Evolutionary conservation across 2,888 invertebrate species (phyloP).

Genomic region (Dynastes hyllus): DNA sequence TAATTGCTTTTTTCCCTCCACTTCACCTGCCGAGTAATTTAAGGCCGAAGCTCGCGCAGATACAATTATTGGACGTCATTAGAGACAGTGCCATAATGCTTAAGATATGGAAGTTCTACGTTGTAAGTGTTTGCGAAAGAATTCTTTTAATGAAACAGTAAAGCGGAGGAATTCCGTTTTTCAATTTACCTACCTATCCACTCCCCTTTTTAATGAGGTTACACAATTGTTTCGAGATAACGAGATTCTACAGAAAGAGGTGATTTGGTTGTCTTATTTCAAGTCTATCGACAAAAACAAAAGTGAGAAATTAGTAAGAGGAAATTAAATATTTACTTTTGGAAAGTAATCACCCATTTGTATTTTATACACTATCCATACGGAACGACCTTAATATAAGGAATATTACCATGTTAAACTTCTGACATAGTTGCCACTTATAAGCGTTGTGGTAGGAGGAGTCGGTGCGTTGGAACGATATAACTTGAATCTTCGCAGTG

Average conservation of each 20-base stretch:
- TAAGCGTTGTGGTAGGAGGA: too few relatives aligned
- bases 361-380: too few relatives aligned
- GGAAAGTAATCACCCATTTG: too few relatives aligned
- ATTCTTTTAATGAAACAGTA: conserved; percentile 10
- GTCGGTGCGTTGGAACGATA: too few relatives aligned
- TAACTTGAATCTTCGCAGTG: too few relatives aligned
- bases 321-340: too few relatives aligned
- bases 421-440: too few relatives aligned
- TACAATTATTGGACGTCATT: conserved; percentile 15
- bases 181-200: background rate
- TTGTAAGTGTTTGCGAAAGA: conserved; percentile 8
- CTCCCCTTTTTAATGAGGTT: background rate
- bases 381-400: too few relatives aligned
- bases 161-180: background rate
- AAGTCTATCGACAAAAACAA: too few relatives aligned
- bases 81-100: background rate
- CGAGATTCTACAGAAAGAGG: background rate
- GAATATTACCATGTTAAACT: too few relatives aligned
- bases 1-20: conserved; percentile 8
- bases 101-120: background rate
- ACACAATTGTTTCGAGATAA: conserved; percentile 3
- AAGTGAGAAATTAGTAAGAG: too few relatives aligned
- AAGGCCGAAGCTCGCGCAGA: background rate
- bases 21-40: background rate
- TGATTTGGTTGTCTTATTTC: background rate